phyloP scores from a whole-genome alignment of 2,888 invertebrate genomes.

The Hipparchia sbordonii region DNA sequence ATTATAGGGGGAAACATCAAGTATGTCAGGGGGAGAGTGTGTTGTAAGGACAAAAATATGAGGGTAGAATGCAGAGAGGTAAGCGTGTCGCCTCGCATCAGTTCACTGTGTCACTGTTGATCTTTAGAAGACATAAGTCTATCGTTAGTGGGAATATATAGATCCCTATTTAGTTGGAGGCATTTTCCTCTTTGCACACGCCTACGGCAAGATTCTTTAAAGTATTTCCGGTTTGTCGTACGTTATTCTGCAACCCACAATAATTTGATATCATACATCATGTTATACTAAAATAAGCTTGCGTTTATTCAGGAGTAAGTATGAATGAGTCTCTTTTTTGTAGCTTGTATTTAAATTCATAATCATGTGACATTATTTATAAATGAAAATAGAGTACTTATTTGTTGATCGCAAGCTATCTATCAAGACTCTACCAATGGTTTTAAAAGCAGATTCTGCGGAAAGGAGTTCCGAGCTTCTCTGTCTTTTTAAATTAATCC shows the following conservation, averaged over 20 bases:
- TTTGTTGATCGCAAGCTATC: no score
- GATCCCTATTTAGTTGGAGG: slow-evolving; percentile 18
- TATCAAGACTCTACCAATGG: no score
- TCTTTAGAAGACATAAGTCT: slow-evolving; percentile 64
- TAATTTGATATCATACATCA: not conserved
- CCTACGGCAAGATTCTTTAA: slow-evolving; percentile 7
- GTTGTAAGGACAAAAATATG: slow-evolving; percentile 78
- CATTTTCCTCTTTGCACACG: slow-evolving; percentile 1
- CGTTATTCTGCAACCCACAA: not conserved
- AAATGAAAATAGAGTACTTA: no score
- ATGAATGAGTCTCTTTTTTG: not conserved
- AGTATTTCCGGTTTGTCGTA: slow-evolving; percentile 6
- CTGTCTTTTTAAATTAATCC: no score
- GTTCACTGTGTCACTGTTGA: slow-evolving; percentile 82
- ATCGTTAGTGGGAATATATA: slow-evolving; percentile 38
- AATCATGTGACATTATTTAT: no score
- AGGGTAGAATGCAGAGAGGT: slow-evolving; percentile 72
- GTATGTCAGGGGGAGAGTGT: slow-evolving; percentile 80
- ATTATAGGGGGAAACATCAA: slow-evolving; percentile 77
- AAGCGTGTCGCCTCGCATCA: slow-evolving; percentile 76
- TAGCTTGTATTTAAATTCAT: no score
- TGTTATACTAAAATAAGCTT: not conserved
- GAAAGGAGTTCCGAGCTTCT: no score
- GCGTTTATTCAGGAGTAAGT: not conserved
- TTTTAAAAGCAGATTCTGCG: no score